These are phyloP conservation scores for Alouatta caraya DNA, from an alignment of 2,797 vertebrate species.

Conservation along the genomic window DNA sequence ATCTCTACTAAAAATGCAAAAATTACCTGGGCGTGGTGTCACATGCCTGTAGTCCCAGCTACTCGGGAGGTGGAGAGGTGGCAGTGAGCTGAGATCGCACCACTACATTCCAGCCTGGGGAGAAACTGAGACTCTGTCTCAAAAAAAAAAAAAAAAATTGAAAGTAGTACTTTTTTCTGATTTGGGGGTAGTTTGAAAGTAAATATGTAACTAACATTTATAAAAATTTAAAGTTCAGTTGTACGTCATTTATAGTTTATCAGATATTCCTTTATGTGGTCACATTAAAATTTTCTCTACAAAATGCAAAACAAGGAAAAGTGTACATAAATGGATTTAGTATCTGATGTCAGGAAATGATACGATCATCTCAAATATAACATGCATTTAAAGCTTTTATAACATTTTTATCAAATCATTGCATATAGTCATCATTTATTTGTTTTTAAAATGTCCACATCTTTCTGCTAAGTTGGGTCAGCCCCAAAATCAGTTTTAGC, in stretches of 20 bases:
- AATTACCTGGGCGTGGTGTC: too few species aligned
- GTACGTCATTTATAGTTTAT: neutral
- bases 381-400: constrained; percentile 6
- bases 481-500: constrained; percentile 26
- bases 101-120: too few species aligned
- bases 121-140: too few species aligned
- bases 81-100: too few species aligned
- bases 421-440: neutral
- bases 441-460: constrained; percentile 37
- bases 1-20: too few species aligned
- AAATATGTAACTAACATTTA: neutral
- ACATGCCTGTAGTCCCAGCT: too few species aligned
- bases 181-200: constrained; percentile 36
- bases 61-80: too few species aligned
- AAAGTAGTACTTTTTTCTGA: constrained; percentile 33
- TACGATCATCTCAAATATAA: neutral
- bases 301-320: neutral
- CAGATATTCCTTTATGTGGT: neutral
- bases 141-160: constrained; percentile 41
- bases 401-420: constrained; percentile 11
- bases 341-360: neutral
- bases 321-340: neutral
- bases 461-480: neutral
- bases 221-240: constrained; percentile 11
- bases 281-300: neutral